These are phyloP conservation scores for Pachyuromys duprasi DNA, from an alignment of 2,797 vertebrate genomes.

Conservation along the genomic window DNA sequence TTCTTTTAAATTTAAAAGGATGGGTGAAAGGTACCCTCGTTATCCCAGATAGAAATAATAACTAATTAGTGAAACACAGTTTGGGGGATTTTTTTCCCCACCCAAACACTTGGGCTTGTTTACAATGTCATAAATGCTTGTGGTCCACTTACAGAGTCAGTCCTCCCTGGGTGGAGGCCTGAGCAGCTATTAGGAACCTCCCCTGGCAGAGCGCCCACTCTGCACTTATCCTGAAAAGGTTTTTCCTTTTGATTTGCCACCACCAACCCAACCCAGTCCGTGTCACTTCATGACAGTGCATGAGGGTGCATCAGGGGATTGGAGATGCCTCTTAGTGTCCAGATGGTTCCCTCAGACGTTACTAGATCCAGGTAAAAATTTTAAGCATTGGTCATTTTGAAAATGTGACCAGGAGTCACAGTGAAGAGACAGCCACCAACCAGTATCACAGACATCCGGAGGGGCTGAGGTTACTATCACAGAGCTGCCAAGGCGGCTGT, in stretches of 20 bases:
- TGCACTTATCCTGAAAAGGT: neutral
- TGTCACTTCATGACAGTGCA: neutral
- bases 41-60: neutral
- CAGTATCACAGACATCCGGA: neutral
- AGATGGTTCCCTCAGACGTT: neutral
- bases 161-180: neutral
- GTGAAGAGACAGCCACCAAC: neutral
- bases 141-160: slow-evolving; percentile 39
- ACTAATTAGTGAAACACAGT: neutral
- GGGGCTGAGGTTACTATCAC: neutral
- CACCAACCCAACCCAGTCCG: neutral
- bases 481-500: neutral
- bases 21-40: neutral
- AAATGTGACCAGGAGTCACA: neutral
- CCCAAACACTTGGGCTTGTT: slow-evolving; percentile 52
- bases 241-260: neutral
- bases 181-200: neutral
- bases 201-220: neutral
- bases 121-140: slow-evolving; percentile 58
- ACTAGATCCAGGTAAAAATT: neutral
- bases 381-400: neutral
- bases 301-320: too few relatives aligned
- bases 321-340: neutral
- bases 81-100: neutral
- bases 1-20: neutral